Evolutionary conservation across 2,888 invertebrate species (phyloP).

Genomic region (Cosmia trapezina): DNA sequence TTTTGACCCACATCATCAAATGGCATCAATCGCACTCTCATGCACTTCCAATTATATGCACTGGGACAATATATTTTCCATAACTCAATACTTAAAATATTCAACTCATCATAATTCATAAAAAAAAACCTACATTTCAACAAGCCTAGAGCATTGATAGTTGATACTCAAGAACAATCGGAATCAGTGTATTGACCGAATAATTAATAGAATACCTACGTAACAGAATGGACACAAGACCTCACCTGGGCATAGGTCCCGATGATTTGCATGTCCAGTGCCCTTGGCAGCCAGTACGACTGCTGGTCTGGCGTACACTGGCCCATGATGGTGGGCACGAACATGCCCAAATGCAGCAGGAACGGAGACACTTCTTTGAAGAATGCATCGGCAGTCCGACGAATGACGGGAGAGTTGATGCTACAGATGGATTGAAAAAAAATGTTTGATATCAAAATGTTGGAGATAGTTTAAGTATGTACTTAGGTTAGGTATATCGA

Average conservation of each 20-base stretch:
- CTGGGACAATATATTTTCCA: too few relatives aligned
- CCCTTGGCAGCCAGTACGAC: constrained; percentile 95
- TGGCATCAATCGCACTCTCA: not conserved
- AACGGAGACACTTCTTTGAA: constrained; percentile 93
- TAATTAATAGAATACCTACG: not conserved
- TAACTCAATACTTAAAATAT: not conserved
- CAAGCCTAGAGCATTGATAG: not conserved
- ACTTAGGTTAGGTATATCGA: too few relatives aligned
- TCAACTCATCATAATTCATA: not conserved
- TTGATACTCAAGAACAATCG: not conserved
- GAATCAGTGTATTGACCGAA: not conserved
- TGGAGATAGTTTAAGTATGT: too few relatives aligned
- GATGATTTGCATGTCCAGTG: constrained; percentile 95
- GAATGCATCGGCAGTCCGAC: constrained; percentile 88
- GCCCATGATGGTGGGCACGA: constrained; percentile 96
- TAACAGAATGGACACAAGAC: not conserved
- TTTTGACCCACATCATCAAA: not conserved
- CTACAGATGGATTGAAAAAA: constrained; percentile 48
- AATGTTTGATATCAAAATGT: not conserved
- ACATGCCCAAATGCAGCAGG: constrained; percentile 96
- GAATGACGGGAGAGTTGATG: constrained; percentile 69
- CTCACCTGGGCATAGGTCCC: constrained; percentile 97
- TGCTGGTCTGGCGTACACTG: constrained; percentile 97
- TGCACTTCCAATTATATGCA: not conserved
- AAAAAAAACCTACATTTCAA: not conserved